Evolutionary conservation across 2,888 invertebrate genomes (phyloP), one percentile per base, ranked within the genome.

Genomic region (Chrysolina oricalcia): DNA sequence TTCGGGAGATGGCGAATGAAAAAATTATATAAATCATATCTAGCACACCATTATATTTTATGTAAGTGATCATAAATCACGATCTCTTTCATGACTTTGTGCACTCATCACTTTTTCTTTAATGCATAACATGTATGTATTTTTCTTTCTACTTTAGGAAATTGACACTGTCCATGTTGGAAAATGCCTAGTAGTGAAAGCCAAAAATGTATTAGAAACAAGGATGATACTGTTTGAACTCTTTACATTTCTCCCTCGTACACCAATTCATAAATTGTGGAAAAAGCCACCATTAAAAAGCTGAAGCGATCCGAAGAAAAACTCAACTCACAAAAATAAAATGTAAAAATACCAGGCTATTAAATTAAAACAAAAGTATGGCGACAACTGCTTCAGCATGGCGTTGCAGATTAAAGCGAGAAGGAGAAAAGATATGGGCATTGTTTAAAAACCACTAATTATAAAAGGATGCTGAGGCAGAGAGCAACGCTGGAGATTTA

Each of bases 361-460:
- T 84, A 84, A 85, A 86, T 85, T 82, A 85, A 84, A 85, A 83
- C 83, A 83, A 85, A 82, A 83, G 82, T 80, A 84, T 81, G 82
- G 81, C 83, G 81, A 83, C 83, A 83, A 82, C 79, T 76, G 81
- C 80, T 68, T 43, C 76, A 81, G 80, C 79, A 82, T 82, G 81
- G 82, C 82, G 80, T 81, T 80, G 81, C 74, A 76, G 80, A 80
- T 79, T 78, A 80, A 73, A 76, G 74, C 79, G 81, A 82, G 82
- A 81, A 78, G 81, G 81, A 80, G 79, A 78, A 71, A 81, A 83
- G 83, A 83, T 83, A 84, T 83, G 83, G 85, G 87, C 87, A 88
- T 88, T 88, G 88, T 88, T 88, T 87, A 88, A 88, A 88, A 88
- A 87, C 86, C 88, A 87, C 88, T 88, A 88, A 88, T 88, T 88